These are phyloP conservation scores for Nephrotoma appendiculata DNA, from an alignment of 2,888 invertebrate species.

Conservation along the genomic window DNA sequence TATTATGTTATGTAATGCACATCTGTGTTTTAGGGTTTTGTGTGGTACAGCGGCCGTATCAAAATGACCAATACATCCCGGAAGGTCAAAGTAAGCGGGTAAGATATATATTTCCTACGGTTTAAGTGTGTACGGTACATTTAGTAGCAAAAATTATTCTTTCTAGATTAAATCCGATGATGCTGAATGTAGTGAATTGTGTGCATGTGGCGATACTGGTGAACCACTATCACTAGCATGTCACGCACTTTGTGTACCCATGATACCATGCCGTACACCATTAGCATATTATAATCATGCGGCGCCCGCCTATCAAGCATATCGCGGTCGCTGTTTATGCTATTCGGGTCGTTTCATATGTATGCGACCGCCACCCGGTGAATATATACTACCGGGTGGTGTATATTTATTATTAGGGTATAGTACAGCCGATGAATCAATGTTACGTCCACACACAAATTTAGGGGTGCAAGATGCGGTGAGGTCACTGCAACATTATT, in stretches of 20 bases:
- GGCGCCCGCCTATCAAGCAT: constrained; percentile 80
- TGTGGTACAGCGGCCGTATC: constrained; percentile 68
- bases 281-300: constrained; percentile 83
- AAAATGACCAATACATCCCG: constrained; percentile 68
- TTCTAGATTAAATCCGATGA: constrained; percentile 45
- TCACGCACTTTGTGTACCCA: constrained; percentile 76
- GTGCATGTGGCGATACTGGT: constrained; percentile 49
- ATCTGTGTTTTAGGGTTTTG: constrained; percentile 46
- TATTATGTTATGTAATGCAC: neutral
- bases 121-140: neutral
- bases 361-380: constrained; percentile 67
- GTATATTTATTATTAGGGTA: constrained; percentile 80
- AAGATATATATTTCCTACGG: constrained; percentile 21
- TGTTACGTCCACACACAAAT: constrained; percentile 68
- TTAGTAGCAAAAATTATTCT: neutral
- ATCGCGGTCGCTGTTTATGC: constrained; percentile 76
- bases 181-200: constrained; percentile 79
- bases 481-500: constrained; percentile 63
- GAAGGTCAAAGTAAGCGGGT: constrained; percentile 78
- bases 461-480: constrained; percentile 75
- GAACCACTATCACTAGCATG: constrained; percentile 62
- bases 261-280: constrained; percentile 74
- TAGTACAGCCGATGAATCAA: constrained; percentile 72
- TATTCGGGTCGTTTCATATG: constrained; percentile 86
- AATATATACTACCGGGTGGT: constrained; percentile 41